A percentile compares a stretch with the other conserved stretches of the same genome.
Evolutionary conservation across 1,140 invertebrate species (phyloP).

Genomic region (Bombus difficillimus): DNA sequence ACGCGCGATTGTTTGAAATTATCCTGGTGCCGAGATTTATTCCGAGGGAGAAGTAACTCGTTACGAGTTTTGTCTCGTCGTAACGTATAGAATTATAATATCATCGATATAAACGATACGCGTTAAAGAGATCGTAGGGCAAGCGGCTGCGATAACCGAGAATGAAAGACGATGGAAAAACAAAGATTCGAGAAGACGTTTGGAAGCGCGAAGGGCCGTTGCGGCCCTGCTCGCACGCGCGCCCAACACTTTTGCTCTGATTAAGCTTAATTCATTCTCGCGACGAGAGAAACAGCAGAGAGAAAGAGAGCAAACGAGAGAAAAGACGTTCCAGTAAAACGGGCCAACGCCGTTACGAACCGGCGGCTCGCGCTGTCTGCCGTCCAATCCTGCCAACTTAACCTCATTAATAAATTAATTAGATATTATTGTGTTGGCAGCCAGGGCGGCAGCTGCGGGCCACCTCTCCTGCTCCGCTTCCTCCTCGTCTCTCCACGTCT

Average conservation of each 20-base stretch:
- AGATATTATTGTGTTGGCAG: constrained; percentile 83
- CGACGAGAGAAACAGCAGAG: constrained; percentile 58
- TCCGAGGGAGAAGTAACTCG: too few relatives aligned
- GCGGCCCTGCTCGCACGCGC: constrained; percentile 75
- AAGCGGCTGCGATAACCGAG: background rate
- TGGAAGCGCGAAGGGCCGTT: constrained; percentile 23
- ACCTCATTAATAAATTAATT: constrained; percentile 83
- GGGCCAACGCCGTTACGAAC: constrained; percentile 62
- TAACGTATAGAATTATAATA: background rate
- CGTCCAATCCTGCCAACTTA: constrained; percentile 82
- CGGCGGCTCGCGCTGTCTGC: constrained; percentile 80
- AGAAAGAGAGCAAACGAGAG: constrained; percentile 56
- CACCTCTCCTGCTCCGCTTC: constrained; percentile 48
- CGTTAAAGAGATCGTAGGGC: too few relatives aligned
- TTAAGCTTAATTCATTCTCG: constrained; percentile 77
- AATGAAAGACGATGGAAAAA: background rate
- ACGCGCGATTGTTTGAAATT: background rate
- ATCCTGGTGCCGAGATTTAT: background rate
- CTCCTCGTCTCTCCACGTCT: constrained; percentile 29
- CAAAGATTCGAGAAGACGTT: background rate
- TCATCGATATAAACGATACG: background rate
- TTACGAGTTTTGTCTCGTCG: too few relatives aligned
- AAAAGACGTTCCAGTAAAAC: constrained; percentile 73
- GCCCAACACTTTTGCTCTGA: constrained; percentile 78
- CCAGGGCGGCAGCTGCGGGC: constrained; percentile 81